These are phyloP conservation scores for Pholis gunnellus DNA, from an alignment of 2,113 vertebrate species.

Conservation along the genomic window DNA sequence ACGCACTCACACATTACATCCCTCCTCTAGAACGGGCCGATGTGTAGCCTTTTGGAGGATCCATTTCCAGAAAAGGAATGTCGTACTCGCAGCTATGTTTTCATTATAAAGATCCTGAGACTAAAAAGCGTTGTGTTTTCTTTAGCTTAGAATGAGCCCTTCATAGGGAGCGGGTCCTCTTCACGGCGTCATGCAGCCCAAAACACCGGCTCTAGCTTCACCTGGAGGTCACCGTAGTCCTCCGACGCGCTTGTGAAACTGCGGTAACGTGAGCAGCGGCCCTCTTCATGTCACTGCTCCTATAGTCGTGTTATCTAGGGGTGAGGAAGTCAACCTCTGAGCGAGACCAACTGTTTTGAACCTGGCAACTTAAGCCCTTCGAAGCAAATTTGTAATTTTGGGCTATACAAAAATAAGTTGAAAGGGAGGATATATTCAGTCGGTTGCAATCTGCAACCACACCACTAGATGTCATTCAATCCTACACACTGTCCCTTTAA, in stretches of 20 bases:
- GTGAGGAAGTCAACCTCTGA: too few relatives aligned
- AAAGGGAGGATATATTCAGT: not conserved
- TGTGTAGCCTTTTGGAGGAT: not conserved
- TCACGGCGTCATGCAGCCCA: not conserved
- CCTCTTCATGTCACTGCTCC: not conserved
- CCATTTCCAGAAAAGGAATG: not conserved
- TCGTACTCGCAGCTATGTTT: not conserved
- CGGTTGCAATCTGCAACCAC: not conserved
- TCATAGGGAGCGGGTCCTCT: not conserved
- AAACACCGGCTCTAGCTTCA: not conserved
- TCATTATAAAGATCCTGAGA: not conserved
- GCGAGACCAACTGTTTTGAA: too few relatives aligned
- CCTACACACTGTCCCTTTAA: not conserved
- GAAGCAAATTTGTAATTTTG: too few relatives aligned
- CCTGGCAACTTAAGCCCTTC: too few relatives aligned
- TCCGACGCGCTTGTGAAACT: not conserved
- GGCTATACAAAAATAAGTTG: too few relatives aligned
- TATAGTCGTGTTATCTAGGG: too few relatives aligned
- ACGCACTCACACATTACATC: not conserved
- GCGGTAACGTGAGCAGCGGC: not conserved
- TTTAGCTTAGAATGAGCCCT: not conserved
- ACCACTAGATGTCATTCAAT: not conserved
- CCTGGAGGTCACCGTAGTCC: not conserved
- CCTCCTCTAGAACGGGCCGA: not conserved
- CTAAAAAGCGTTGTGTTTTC: not conserved